Evolutionary conservation across 2,113 vertebrate species (phyloP), one percentile per base, ranked within the genome.

Genomic region (Megalops atlanticus): DNA sequence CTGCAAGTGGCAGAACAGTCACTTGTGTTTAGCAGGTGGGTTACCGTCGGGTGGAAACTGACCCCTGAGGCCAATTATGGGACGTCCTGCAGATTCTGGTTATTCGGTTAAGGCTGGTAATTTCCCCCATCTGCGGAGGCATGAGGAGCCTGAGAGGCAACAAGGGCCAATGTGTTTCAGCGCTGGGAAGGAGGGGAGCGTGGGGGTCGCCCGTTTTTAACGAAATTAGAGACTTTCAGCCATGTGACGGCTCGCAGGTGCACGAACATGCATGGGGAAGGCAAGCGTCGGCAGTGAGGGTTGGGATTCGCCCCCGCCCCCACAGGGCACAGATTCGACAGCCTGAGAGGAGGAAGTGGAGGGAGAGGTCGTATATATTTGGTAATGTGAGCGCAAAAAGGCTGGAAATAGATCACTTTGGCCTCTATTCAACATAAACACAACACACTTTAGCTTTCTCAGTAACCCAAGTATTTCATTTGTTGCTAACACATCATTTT

Each of bases 111-210:
- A 64, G n/a, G 24, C 21, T 2, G 58, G 31, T 11, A 64, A 31
- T 64, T 64, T n/a, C 58, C 58, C 58, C 58, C n/a, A 15, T 64
- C 31, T 31, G 24, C 24, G 58, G n/a, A 10, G 11, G 58, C 58
- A 64, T 64, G 58, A 0, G n/a, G n/a, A n/a, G n/a, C n/a, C n/a
- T n/a, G n/a, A n/a, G 11, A 24, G 5, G 58, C 58, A 58, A 58
- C 52, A 64, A 64, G 33, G 83, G 83, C 90, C 86, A 85, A 24
- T 91, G 92, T 94, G 92, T 94, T 95, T 94, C 92, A 93, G 58
- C 94, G 94, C 95, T 90, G 93, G 89, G 89, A 92, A 87, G 86
- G 84, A 84, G 86, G 88, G 88, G 82, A 84, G 86, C 49, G 87
- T 86, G 91, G 92, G 89, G 91, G 92, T 91, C 91, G 91, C 89